Conservation (phyloP, 2,797 vertebrate genomes). For the Stomatorhinus walkeri region DNA sequence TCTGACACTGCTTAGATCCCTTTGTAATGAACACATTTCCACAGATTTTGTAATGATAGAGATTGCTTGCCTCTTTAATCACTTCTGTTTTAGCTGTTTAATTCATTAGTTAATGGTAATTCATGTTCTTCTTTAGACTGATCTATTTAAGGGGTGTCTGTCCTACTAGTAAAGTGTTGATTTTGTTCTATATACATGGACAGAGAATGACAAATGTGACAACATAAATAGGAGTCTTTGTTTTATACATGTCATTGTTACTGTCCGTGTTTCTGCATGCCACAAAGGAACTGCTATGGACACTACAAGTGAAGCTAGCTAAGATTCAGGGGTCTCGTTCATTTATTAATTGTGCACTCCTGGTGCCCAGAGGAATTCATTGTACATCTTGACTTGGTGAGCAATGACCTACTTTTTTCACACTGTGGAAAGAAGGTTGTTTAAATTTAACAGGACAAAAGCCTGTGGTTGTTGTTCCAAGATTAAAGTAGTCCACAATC, state of each 20-base stretch:
- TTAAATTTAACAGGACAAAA: slow-evolving; percentile 12
- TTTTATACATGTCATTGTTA: not conserved
- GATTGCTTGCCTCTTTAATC: not conserved
- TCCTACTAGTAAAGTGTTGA: not conserved
- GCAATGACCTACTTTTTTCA: slow-evolving; percentile 13
- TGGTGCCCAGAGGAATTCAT: not conserved
- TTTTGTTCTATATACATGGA: not conserved
- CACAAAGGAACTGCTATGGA: not conserved
- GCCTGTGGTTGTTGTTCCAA: not conserved
- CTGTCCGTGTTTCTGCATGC: not conserved
- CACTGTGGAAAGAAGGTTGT: not conserved
- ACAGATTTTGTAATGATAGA: not conserved
- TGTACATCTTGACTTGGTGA: not conserved
- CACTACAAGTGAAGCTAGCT: not conserved
- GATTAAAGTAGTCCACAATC: not conserved
- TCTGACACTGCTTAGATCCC: not conserved
- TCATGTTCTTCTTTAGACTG: not conserved
- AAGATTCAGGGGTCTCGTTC: not conserved
- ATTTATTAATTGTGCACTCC: not conserved
- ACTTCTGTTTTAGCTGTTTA: not conserved
- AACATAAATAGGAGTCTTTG: not conserved
- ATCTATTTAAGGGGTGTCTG: not conserved
- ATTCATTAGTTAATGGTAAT: not conserved
- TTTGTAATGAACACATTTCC: not conserved
- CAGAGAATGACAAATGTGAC: not conserved